Evolutionary conservation across 2,113 vertebrate species (phyloP).

Genomic region (Zingel zingel): DNA sequence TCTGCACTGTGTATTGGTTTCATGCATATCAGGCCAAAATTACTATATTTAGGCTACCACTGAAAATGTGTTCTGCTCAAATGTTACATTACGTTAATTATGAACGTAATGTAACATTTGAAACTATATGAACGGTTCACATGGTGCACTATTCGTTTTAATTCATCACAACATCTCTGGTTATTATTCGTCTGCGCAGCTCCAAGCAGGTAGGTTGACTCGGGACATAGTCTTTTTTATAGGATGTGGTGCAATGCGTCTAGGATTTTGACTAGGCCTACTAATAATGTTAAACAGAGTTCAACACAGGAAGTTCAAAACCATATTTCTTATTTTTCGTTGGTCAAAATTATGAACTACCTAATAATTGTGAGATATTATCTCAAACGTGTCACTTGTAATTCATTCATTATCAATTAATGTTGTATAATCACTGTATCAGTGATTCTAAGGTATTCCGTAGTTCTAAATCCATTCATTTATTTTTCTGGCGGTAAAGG

Average conservation of each 20-base stretch:
- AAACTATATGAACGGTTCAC: too few species aligned
- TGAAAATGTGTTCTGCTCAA: not conserved
- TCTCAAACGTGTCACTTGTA: not conserved
- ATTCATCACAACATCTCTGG: not conserved
- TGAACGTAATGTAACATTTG: too few species aligned
- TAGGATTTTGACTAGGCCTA: constrained; percentile 3
- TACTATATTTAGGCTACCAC: not conserved
- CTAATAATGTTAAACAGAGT: not conserved
- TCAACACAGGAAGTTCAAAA: not conserved
- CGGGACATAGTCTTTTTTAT: not conserved
- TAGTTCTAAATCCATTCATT: not conserved
- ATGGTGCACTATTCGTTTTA: not conserved
- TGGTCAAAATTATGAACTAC: not conserved
- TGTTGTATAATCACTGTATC: not conserved
- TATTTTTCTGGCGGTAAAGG: not conserved
- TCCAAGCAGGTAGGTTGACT: not conserved
- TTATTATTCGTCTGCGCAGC: not conserved
- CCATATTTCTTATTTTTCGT: not conserved
- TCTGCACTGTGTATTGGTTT: not conserved
- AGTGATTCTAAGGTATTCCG: not conserved
- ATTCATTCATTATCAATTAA: not conserved
- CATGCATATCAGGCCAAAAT: not conserved
- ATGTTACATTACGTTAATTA: not conserved
- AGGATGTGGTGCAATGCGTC: constrained; percentile 24
- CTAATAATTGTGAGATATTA: not conserved